Percentiles rank a stretch among this genome's conserved stretches.
Evolutionary conservation across 2,113 vertebrate species (phyloP).

Genomic region (Eulacestoma nigropectus): DNA sequence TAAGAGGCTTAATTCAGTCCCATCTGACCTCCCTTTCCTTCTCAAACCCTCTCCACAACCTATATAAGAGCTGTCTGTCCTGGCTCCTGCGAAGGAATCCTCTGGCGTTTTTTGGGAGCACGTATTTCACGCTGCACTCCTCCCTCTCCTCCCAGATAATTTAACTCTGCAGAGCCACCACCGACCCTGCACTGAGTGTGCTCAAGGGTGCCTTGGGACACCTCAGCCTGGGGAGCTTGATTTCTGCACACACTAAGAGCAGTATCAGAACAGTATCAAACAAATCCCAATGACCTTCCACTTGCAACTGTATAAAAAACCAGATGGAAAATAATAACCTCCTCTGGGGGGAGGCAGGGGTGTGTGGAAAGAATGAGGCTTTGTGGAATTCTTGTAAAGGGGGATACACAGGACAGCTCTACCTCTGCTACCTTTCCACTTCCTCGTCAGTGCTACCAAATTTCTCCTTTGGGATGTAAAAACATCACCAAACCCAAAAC

Average conservation of each 20-base stretch:
- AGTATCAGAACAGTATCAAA: neutral
- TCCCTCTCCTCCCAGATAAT: neutral
- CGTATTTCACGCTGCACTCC: fast-evolving
- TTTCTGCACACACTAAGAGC: neutral
- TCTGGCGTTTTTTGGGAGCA: neutral
- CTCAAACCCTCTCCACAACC: neutral
- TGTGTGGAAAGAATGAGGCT: neutral
- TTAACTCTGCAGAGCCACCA: neutral
- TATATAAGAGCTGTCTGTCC: neutral
- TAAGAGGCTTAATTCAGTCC: slow-evolving; percentile 3
- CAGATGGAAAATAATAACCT: neutral
- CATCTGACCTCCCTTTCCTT: neutral
- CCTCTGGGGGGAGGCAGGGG: neutral
- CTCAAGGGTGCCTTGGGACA: neutral
- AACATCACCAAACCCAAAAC: neutral
- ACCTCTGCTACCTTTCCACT: neutral
- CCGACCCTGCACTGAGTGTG: neutral
- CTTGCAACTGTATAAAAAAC: neutral
- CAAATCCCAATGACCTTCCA: neutral
- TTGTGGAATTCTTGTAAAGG: neutral
- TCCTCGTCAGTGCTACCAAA: neutral
- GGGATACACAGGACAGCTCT: neutral
- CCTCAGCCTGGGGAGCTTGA: neutral
- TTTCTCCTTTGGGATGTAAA: neutral
- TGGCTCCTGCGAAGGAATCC: neutral